These are phyloP conservation scores for Botia almorhae DNA, from an alignment of 2,797 vertebrate species.

Conservation along the genomic window DNA sequence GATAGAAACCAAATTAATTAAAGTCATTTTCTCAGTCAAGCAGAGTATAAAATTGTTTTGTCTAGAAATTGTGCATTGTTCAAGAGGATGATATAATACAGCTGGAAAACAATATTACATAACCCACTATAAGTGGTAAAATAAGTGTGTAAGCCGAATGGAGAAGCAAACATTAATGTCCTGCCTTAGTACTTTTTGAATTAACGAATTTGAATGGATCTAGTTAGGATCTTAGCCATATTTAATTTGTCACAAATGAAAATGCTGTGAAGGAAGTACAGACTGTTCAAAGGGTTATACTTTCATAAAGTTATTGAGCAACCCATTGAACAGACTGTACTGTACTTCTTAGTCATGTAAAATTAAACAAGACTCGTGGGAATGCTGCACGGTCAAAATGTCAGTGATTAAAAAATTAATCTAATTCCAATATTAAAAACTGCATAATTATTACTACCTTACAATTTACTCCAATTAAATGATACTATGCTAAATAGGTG, in stretches of 20 bases:
- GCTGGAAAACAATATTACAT: neutral
- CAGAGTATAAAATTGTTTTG: conserved; percentile 10
- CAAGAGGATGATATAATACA: neutral
- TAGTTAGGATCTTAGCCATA: too few relatives aligned
- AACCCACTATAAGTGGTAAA: neutral
- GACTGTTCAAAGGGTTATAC: neutral
- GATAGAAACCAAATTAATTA: neutral
- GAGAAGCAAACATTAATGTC: neutral
- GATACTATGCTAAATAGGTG: too few relatives aligned
- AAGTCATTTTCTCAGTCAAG: conserved; percentile 11
- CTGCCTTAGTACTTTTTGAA: neutral
- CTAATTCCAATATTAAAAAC: too few relatives aligned
- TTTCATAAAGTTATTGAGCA: neutral
- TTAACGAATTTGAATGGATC: neutral
- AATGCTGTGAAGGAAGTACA: neutral
- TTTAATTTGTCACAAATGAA: conserved; percentile 2
- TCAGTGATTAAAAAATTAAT: too few relatives aligned
- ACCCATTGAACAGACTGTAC: too few relatives aligned
- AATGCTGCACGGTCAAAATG: too few relatives aligned
- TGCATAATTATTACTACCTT: too few relatives aligned
- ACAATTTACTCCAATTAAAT: too few relatives aligned
- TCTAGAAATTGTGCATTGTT: neutral
- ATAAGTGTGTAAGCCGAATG: neutral
- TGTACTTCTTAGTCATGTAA: too few relatives aligned
- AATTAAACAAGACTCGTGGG: too few relatives aligned